These are phyloP conservation scores for Cranoglanis bouderius DNA, from an alignment of 2,113 vertebrate species.

Conservation along the genomic window DNA sequence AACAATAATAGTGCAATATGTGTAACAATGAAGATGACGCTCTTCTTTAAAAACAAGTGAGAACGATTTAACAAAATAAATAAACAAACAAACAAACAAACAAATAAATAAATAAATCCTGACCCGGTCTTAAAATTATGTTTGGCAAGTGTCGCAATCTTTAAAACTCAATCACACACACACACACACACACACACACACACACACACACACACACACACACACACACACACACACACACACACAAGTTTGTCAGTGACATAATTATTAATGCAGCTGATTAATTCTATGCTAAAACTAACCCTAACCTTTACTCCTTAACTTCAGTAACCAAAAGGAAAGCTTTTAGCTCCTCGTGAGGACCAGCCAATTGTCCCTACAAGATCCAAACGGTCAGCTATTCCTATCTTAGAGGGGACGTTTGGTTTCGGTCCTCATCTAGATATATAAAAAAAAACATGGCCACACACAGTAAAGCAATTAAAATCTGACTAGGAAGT, in stretches of 20 bases:
- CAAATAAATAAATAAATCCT: neutral
- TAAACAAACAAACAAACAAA: too few species aligned
- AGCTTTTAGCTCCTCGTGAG: neutral
- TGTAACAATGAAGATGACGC: neutral
- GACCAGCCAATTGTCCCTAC: neutral
- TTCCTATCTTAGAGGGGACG: neutral
- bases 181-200: constrained; percentile 29
- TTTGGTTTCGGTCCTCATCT: neutral
- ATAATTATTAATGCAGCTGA: neutral
- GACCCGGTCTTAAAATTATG: neutral
- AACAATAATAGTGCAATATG: neutral
- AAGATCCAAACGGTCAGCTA: neutral
- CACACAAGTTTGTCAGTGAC: neutral
- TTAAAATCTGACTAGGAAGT: constrained; percentile 77
- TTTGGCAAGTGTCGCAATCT: neutral
- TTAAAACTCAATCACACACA: constrained; percentile 53
- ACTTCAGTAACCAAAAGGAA: neutral
- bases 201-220: constrained; percentile 57
- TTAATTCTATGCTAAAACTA: neutral
- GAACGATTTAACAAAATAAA: too few species aligned
- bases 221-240: neutral
- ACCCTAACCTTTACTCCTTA: neutral
- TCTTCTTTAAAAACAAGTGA: neutral
- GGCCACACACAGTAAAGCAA: neutral
- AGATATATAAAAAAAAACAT: neutral